A percentile compares a stretch with the other conserved stretches of the same genome.
Conservation (phyloP, 1,140 invertebrate genomes). For the Akabosia matsudoensis region DNA sequence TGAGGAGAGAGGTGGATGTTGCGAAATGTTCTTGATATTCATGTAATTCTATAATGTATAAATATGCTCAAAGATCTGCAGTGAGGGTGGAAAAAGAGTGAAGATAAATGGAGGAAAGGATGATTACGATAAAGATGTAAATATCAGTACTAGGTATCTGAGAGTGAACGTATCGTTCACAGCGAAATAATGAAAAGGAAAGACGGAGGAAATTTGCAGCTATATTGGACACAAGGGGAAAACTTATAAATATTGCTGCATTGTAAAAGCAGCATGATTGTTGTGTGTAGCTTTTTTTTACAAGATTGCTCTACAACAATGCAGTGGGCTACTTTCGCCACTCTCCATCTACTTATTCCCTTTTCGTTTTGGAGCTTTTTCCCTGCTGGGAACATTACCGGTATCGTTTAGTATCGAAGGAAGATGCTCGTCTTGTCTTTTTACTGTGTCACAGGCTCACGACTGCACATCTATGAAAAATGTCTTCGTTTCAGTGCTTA, state of each 20-base stretch:
- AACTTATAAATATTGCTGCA: not conserved
- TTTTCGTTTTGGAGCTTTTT: not conserved
- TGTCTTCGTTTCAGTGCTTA: not conserved
- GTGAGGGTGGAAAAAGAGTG: not conserved
- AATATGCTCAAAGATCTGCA: not conserved
- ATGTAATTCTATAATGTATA: no score
- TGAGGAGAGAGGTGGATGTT: no score
- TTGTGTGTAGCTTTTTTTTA: not conserved
- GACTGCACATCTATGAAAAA: not conserved
- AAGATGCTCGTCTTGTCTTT: no score
- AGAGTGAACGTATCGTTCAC: not conserved
- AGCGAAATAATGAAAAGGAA: not conserved
- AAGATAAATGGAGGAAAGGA: not conserved
- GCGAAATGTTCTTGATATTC: no score
- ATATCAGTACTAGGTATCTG: not conserved
- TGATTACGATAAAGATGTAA: not conserved
- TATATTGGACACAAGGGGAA: not conserved
- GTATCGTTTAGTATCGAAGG: no score
- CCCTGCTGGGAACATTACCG: not conserved
- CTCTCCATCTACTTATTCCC: not conserved
- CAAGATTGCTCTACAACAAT: not conserved
- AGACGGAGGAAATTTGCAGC: not conserved
- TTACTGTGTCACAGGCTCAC: not conserved
- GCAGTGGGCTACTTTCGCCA: not conserved
- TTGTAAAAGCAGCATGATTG: not conserved